Evolutionary conservation across 2,113 vertebrate genomes (phyloP), one percentile per base, ranked within the genome.

Genomic region (Entelurus aequoreus): DNA sequence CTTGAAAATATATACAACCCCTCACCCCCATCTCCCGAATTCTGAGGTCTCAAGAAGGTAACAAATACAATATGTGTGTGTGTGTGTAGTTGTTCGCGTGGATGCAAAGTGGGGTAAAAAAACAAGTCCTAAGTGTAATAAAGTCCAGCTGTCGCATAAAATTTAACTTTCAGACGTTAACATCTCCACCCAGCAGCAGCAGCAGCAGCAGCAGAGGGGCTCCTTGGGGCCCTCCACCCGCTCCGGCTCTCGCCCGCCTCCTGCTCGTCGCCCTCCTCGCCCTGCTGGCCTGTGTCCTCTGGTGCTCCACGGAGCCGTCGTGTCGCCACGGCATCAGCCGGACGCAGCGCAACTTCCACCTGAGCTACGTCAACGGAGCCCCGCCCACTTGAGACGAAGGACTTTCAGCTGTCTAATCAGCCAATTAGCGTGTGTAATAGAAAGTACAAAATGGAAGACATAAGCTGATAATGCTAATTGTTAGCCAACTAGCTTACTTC

Each of bases 311-410:
- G 28, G 47, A 48, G 44, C 12, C 47, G 46, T 13, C 46, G 21
- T 49, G 46, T 14, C 14, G n/a, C 48, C 59, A 35, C 28, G 10
- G 28, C 13, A 28, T 51, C n/a, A 11, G 9, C 36, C 9, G n/a
- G 0, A 5, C 28, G 13, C 4, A 10, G 21, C 28, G 36, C 8
- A 6, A 35, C 46, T 37, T 61, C 21, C 59, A 61, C 59, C 59
- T 61, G 28, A 50, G 28, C 8, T 50, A 61, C 48, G 48, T 61
- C 59, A 50, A 19, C 48, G 59, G 59, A 5, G 21, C 59, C 35
- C 59, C 59, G 48, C 59, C 59, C 59, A 61, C 48, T 14, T 61
- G 47, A 61, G 42, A 5, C 42, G 8, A 5, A 6, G 7, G 14
- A n/a, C 49, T 4, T 44, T 10, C 42, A 8, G n/a, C n/a, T n/a